Percentiles rank a stretch among this genome's conserved stretches.
phyloP scores from a whole-genome alignment of 2,797 vertebrate species.

The Diceros bicornis region DNA sequence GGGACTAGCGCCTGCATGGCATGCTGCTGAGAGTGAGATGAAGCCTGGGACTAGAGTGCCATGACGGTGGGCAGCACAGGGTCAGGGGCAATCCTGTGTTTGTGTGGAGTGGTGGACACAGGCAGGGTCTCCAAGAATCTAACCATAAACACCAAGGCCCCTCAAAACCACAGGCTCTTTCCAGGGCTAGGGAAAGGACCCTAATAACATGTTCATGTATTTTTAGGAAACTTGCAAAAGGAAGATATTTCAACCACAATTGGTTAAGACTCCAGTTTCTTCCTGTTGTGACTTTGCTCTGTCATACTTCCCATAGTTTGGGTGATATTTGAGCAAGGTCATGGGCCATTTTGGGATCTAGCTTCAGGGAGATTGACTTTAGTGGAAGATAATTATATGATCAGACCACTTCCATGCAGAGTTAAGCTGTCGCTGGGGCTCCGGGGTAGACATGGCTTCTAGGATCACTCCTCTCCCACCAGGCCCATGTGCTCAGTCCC shows the following conservation, averaged over 20 bases:
- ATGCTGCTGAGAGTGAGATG: no score
- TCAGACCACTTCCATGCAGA: no score
- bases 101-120: not conserved
- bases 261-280: not conserved
- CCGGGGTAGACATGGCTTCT: accelerated
- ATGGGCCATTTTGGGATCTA: no score
- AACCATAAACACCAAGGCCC: no score
- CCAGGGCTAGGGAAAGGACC: not conserved
- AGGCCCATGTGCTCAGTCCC: accelerated
- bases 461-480: no score
- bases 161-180: no score
- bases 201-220: no score
- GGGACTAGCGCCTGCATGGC: no score
- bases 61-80: no score
- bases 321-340: not conserved
- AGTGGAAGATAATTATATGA: no score
- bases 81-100: no score
- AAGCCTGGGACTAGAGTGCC: no score
- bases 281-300: not conserved
- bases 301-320: not conserved
- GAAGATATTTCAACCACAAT: not conserved
- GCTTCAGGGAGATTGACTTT: not conserved
- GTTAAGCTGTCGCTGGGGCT: not conserved
- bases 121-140: not conserved
- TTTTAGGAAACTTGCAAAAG: not conserved